Evolutionary conservation across 1,140 invertebrate species (phyloP), one percentile per base, ranked within the genome.

Genomic region (Pachypeltis micranthus): DNA sequence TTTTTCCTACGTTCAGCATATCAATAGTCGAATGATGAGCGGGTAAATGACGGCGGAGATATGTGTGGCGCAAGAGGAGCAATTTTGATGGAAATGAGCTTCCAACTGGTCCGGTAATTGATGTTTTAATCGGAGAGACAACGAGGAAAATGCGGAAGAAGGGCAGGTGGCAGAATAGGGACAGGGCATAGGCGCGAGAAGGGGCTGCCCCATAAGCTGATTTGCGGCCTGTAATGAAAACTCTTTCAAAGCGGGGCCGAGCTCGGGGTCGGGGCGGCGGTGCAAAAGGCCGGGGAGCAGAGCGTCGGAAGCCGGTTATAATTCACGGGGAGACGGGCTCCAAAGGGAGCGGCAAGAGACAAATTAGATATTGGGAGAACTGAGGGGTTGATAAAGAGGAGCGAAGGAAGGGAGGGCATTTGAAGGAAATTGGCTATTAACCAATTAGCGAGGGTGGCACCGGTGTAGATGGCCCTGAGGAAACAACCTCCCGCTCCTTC

Each of bases 341-440:
- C n/a, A n/a, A 16, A 16, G 31, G 31, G 31, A 39, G 31, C 16
- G 31, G 7, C 7, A 39, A 39, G 31, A 56, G 25, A 25, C 19
- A 56, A 56, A 56, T 56, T 56, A 56, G 54, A 56, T 56, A 56
- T 56, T 14, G 31, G 31, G 31, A 39, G n/a, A n/a, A n/a, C n/a
- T n/a, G n/a, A n/a, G n/a, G 31, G 31, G 31, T 39, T 39, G 31
- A 39, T 39, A 39, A 39, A 39, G 31, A 16, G 31, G 7, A 10
- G 7, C 31, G 31, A 16, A 39, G 31, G 7, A 16, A 16, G 16
- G 31, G 7, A 14, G 47, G 54, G 54, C 26, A 7, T 2, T 56
- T 24, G 25, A 56, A 56, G 54, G 54, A 56, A 56, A 56, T 56
- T 56, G 54, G 54, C 54, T 25, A 56, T 56, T 56, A 56, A 56